Percentiles rank a stretch among this genome's conserved stretches.
Conservation (phyloP, 2,113 vertebrate species). For the Mobula birostris region DNA sequence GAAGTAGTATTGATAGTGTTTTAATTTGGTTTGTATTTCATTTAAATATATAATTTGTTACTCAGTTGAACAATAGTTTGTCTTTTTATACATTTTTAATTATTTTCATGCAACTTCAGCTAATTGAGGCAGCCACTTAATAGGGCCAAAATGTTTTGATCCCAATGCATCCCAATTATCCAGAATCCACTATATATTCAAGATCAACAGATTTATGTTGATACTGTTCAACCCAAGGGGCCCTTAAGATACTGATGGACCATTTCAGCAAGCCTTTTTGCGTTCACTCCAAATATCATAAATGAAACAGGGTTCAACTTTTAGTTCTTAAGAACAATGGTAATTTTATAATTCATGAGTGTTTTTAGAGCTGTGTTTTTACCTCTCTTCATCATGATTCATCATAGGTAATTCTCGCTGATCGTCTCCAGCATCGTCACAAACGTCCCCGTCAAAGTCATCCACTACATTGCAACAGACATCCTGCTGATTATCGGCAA, state of each 20-base stretch:
- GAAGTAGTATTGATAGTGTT: too few species aligned
- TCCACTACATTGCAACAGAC: slow-evolving; percentile 44
- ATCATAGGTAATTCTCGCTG: slow-evolving; percentile 52
- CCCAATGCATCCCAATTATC: too few species aligned
- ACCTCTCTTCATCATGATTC: slow-evolving; percentile 52
- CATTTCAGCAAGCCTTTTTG: not conserved
- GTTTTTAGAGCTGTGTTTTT: slow-evolving; percentile 35
- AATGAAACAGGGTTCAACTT: not conserved
- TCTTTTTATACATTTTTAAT: too few species aligned
- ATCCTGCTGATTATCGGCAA: slow-evolving; percentile 45
- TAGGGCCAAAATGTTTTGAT: too few species aligned
- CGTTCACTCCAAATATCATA: not conserved
- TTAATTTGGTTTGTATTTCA: too few species aligned
- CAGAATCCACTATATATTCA: too few species aligned
- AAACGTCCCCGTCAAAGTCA: slow-evolving; percentile 62
- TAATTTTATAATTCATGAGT: not conserved
- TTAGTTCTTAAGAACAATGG: not conserved
- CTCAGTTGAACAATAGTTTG: too few species aligned
- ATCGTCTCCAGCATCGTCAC: slow-evolving; percentile 47
- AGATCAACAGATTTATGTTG: not conserved
- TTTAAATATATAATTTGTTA: too few species aligned
- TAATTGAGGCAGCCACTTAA: too few species aligned
- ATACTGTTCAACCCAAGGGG: not conserved
- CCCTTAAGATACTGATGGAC: not conserved
- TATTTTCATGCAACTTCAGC: too few species aligned